Conservation (phyloP, 2,888 invertebrate species). For the Clanis bilineata region DNA sequence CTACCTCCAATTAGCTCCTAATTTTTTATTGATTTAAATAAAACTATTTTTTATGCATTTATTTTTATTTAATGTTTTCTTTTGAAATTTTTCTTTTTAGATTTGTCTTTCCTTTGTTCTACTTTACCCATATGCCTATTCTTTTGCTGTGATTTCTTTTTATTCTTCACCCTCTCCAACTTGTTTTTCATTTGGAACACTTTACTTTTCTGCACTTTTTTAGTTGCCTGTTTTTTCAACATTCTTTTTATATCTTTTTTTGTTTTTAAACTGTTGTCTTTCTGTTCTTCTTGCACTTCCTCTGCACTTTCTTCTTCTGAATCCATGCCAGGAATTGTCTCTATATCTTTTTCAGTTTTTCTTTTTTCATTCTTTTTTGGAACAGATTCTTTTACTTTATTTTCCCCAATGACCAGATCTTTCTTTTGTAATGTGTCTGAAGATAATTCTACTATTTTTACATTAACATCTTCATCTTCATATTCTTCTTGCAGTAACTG, state of each 20-base stretch:
- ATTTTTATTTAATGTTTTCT: constrained; percentile 50
- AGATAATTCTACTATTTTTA: constrained; percentile 89
- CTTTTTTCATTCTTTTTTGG: constrained; percentile 38
- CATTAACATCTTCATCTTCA: constrained; percentile 89
- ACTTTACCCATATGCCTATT: constrained; percentile 51
- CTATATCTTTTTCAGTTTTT: constrained; percentile 37
- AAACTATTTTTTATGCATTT: constrained; percentile 23
- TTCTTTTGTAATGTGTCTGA: constrained; percentile 86
- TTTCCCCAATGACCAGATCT: constrained; percentile 88
- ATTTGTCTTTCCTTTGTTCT: constrained; percentile 60
- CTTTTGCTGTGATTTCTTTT: constrained; percentile 83
- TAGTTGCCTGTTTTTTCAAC: constrained; percentile 87
- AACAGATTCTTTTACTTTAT: constrained; percentile 72
- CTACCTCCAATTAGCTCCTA: constrained; percentile 4
- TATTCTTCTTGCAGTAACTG: constrained; percentile 86
- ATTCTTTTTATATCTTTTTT: constrained; percentile 87
- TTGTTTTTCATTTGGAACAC: constrained; percentile 88
- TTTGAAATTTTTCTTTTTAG: constrained; percentile 63
- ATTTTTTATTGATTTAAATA: constrained; percentile 21
- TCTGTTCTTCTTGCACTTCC: constrained; percentile 49
- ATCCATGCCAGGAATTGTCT: constrained; percentile 64
- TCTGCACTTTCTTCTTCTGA: constrained; percentile 54
- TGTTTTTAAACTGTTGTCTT: constrained; percentile 61
- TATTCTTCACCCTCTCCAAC: constrained; percentile 86
- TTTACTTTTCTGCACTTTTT: constrained; percentile 89